A percentile compares a stretch with the other conserved stretches of the same genome.
Conservation (phyloP, 2,888 invertebrate species). For the Agrotis segetum region DNA sequence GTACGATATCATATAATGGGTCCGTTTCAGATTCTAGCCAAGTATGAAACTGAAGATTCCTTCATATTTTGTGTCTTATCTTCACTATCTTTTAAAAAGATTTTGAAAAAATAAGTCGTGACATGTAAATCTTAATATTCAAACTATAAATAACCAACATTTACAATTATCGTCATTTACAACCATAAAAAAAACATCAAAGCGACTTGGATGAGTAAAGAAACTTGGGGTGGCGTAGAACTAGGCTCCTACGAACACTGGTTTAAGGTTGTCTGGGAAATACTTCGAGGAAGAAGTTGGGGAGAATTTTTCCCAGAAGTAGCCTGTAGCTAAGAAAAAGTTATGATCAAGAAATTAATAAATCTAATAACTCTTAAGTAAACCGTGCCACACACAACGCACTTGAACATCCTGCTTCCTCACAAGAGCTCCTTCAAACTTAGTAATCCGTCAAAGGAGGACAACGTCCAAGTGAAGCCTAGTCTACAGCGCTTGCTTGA, state of each 20-base stretch:
- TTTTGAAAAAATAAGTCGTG: neutral
- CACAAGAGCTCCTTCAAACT: conserved; percentile 31
- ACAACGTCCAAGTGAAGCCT: conserved; percentile 1
- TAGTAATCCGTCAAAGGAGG: conserved; percentile 41
- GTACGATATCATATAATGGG: too few species aligned
- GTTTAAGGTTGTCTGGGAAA: too few species aligned
- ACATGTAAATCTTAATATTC: neutral
- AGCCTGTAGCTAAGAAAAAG: too few species aligned
- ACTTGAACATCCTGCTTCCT: conserved; percentile 1
- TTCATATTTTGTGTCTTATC: neutral
- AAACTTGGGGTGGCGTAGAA: too few species aligned
- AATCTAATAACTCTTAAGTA: neutral
- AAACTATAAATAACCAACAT: too few species aligned
- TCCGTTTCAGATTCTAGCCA: neutral
- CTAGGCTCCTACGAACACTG: too few species aligned
- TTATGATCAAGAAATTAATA: neutral
- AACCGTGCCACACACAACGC: neutral
- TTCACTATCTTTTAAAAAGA: neutral
- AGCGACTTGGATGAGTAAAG: too few species aligned
- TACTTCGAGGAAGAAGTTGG: too few species aligned
- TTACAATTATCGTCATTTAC: neutral
- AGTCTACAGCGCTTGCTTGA: conserved; percentile 16
- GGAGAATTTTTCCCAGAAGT: too few species aligned
- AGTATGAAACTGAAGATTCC: neutral
- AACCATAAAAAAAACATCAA: too few species aligned